Evolutionary conservation across 2,888 invertebrate species (phyloP), one percentile per base, ranked within the genome.

Genomic region (Dione vanillae): DNA sequence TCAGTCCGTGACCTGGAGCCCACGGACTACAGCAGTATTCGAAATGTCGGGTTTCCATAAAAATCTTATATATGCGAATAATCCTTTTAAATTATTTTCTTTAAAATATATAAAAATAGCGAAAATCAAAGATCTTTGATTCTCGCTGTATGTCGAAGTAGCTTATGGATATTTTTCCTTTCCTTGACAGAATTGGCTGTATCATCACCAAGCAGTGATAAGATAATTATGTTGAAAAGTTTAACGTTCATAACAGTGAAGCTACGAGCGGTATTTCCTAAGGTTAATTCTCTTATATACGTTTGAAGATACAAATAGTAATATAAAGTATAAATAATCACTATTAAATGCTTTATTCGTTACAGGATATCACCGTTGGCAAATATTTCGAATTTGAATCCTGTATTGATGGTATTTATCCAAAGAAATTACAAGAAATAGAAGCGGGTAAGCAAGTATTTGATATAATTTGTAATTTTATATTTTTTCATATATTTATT

Each of bases 161-260:
- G 6, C 20, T 51, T 10, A 5, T 11, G 5, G 9, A 12, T 20
- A 35, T 51, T 54, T n/a, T 40, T 75, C 1, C 54, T 52, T 59
- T 64, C 68, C 58, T 72, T 67, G 54, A 41, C 78, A 92, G 91
- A 87, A 69, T 73, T 92, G 51, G 90, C 86, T 0, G 80, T 92
- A 11, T 87, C 91, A 0, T 83, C 87, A 6, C 88, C 90, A 0
- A 79, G 77, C 0, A 81, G 68, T 11, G 80, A 87, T 68, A 77
- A 19, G 2, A 86, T 88, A 0, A 68, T 79, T 3, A 27, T 90
- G 0, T 72, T 83, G 1, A 79, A 73, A 10, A 87, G 91, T 67
- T 76, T 86, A 65, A 78, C 87, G 0, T 76, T 80, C 0, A 77
- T 90, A 5, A 78, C 75, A 16, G 77, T 87, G 0, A 64, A 69